Evolutionary conservation across 2,113 vertebrate species (phyloP), one percentile per base, ranked within the genome.

Genomic region (Myrmecobius fasciatus): DNA sequence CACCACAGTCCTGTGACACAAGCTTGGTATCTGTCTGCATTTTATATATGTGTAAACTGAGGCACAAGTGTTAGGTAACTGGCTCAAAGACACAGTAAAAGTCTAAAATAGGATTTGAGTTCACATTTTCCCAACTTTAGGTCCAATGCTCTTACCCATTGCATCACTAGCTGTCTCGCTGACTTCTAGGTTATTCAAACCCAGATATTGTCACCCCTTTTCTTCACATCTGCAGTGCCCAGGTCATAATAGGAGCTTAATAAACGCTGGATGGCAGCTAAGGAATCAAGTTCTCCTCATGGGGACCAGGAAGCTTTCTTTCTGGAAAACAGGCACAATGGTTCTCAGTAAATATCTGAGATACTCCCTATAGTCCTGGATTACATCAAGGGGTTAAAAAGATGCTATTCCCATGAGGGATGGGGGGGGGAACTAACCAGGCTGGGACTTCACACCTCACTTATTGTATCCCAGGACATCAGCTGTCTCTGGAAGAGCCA

Each of bases 381-480:
- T 26, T 92, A 49, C 95, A n/a, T 28, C 14, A 11, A 75, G 60
- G 31, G 14, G 12, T 75, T n/a, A 20, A n/a, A 8, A 43, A 83
- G n/a, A 22, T 83, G 6, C 9, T 26, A 9, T 28, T 26, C 1
- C 8, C 8, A 28, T 26, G 54, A 28, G 26, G 26, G 17, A n/a
- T 22, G n/a, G 20, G 20, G 7, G n/a, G 31, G 4, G 36, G 5
- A 10, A 67, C 36, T 17, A n/a, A 0, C 36, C 0, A 67, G 11
- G 11, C 60, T n/a, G 67, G 31, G 31, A 12, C 31, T 6, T 4
- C 60, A 56, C 8, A 31, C 3, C 60, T 10, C 36, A 67, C 60
- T 4, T 36, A 4, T n/a, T 20, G 17, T 22, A 17, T 8, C 6
- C 20, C 4, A 22, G 14, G 17, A n/a, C 2, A 6, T n/a, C 12